These are phyloP conservation scores for Alethe castanea DNA, from an alignment of 2,113 vertebrate species.

Conservation along the genomic window DNA sequence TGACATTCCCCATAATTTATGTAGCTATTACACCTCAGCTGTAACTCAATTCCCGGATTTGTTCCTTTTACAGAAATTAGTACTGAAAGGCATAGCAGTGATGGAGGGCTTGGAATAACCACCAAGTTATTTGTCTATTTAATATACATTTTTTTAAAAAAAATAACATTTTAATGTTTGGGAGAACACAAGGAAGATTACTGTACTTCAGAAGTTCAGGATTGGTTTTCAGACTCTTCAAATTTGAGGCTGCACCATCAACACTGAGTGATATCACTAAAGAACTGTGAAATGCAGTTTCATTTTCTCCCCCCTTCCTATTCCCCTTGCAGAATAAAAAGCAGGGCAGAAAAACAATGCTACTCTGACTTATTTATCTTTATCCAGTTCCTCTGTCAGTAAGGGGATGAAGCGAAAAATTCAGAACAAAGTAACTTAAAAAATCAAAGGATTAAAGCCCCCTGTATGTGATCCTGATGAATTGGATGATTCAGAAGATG, in stretches of 20 bases:
- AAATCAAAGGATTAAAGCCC: conserved; percentile 64
- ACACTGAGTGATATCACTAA: neutral
- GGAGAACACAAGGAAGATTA: neutral
- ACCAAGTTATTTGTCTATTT: conserved; percentile 24
- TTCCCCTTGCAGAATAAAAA: conserved; percentile 19
- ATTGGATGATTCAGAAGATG: conserved; percentile 66
- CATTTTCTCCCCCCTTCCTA: neutral
- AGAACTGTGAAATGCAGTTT: conserved; percentile 25
- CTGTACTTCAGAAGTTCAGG: neutral
- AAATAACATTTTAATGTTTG: neutral
- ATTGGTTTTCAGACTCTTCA: neutral
- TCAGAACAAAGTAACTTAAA: conserved; percentile 64
- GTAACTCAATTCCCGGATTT: conserved; percentile 38
- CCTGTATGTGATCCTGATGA: conserved; percentile 59
- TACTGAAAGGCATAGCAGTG: neutral
- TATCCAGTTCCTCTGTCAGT: conserved; percentile 60
- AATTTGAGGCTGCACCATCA: neutral
- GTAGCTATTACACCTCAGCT: conserved; percentile 23
- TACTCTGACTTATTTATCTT: conserved; percentile 49
- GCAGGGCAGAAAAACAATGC: conserved; percentile 11
- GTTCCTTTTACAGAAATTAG: conserved; percentile 38
- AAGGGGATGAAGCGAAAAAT: conserved; percentile 51
- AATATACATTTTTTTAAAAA: neutral
- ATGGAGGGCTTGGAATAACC: neutral
- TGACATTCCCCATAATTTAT: conserved; percentile 34